Percentiles rank a stretch among this genome's conserved stretches.
Conservation (phyloP, 2,797 vertebrate species). For the Falco columbarius region DNA sequence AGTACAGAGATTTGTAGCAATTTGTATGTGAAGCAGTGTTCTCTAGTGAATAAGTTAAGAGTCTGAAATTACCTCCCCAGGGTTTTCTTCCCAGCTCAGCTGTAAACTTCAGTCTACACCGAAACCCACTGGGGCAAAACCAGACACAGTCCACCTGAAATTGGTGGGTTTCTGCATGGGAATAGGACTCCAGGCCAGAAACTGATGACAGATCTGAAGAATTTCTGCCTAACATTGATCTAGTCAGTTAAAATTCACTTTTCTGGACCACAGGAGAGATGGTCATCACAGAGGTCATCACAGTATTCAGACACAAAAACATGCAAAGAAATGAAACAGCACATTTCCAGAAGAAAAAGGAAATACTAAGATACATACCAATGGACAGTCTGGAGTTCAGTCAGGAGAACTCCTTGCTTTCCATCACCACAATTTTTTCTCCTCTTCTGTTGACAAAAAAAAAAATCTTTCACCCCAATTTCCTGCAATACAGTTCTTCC, state of each 20-base stretch:
- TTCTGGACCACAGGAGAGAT: not conserved
- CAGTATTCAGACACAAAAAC: not conserved
- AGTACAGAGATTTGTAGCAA: constrained; percentile 45
- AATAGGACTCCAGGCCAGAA: not conserved
- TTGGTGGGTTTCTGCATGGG: not conserved
- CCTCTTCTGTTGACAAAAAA: not conserved
- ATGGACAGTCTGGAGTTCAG: not conserved
- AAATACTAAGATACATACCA: not conserved
- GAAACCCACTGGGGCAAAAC: not conserved
- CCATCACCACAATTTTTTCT: not conserved
- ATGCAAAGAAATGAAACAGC: not conserved
- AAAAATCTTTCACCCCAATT: not conserved
- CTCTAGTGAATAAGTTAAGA: constrained; percentile 20
- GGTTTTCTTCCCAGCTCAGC: not conserved
- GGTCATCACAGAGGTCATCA: not conserved
- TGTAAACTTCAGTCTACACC: not conserved
- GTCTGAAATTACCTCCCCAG: constrained; percentile 24
- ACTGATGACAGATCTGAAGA: not conserved
- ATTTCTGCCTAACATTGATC: not conserved
- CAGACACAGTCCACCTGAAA: not conserved
- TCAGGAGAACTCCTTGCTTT: not conserved
- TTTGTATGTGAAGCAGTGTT: constrained; percentile 40
- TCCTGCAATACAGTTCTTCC: not conserved
- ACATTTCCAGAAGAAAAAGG: not conserved
- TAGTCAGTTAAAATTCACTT: not conserved